phyloP scores from a whole-genome alignment of 2,888 invertebrate species.

The Apamea sordens region DNA sequence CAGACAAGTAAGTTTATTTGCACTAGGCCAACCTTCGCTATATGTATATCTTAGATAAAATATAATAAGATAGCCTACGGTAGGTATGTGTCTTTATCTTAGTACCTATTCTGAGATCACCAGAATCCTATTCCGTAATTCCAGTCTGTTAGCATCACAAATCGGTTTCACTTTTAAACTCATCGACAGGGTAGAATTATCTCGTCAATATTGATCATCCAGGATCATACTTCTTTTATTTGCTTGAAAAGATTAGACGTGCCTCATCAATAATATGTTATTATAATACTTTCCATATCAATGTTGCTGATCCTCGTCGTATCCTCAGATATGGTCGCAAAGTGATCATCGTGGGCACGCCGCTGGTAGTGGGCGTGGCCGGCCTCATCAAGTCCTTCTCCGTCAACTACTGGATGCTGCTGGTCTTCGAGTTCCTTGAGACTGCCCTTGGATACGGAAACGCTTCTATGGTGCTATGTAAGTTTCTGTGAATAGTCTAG shows the following conservation, averaged over 20 bases:
- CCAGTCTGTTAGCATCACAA: background rate
- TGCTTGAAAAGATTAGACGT: background rate
- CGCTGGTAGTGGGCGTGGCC: conserved; percentile 90
- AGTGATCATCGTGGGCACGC: conserved; percentile 85
- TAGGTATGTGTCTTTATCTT: background rate
- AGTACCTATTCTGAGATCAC: background rate
- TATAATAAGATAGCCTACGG: background rate
- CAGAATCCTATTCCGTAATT: background rate
- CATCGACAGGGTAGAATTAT: background rate
- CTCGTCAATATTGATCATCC: background rate
- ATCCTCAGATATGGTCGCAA: conserved; percentile 84
- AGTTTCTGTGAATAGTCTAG: conserved; percentile 57
- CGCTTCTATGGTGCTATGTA: conserved; percentile 86
- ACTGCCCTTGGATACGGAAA: conserved; percentile 91
- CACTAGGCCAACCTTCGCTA: background rate
- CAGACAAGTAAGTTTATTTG: conserved; percentile 91
- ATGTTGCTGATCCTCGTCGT: background rate
- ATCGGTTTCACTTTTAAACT: background rate
- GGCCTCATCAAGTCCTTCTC: conserved; percentile 93
- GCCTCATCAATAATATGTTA: background rate
- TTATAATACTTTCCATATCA: background rate
- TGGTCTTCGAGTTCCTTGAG: conserved; percentile 93
- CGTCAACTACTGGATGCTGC: conserved; percentile 92
- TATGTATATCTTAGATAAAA: background rate
- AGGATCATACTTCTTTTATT: background rate